Conservation (phyloP, 2,888 invertebrate genomes). For the Lycophotia porphyrea region DNA sequence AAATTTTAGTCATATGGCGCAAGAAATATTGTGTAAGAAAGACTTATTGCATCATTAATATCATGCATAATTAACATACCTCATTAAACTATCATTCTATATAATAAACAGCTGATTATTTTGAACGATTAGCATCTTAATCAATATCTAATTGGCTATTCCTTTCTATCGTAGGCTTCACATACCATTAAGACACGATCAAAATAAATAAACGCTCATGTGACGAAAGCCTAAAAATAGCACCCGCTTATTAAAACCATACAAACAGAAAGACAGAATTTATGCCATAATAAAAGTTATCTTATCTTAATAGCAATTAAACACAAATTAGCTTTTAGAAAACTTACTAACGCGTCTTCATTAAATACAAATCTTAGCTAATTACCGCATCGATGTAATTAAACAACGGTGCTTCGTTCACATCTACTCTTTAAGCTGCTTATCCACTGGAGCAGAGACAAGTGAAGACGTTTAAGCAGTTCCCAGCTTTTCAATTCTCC, state of each 20-base stretch:
- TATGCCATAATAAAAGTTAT: conserved; percentile 65
- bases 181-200: conserved; percentile 23
- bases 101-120: conserved; percentile 56
- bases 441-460: neutral
- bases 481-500: neutral
- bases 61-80: conserved; percentile 31
- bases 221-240: conserved; percentile 13
- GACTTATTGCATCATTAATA: conserved; percentile 25
- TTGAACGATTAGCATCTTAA: conserved; percentile 37
- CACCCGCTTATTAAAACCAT: conserved; percentile 41
- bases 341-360: conserved; percentile 67
- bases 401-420: conserved; percentile 59
- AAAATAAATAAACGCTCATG: conserved; percentile 30
- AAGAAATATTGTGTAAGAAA: conserved; percentile 14
- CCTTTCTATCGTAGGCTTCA: conserved; percentile 17
- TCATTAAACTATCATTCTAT: conserved; percentile 39
- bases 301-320: conserved; percentile 65
- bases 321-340: conserved; percentile 68
- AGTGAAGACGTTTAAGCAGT: neutral
- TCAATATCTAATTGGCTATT: conserved; percentile 45
- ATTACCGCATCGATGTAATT: conserved; percentile 73
- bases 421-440: conserved; percentile 39
- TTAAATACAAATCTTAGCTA: conserved; percentile 78
- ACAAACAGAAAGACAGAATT: conserved; percentile 53
- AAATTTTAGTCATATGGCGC: neutral